Percentiles rank a stretch among this genome's conserved stretches.
Conservation (phyloP, 2,888 invertebrate species). For the Thysanoteuthis rhombus region DNA sequence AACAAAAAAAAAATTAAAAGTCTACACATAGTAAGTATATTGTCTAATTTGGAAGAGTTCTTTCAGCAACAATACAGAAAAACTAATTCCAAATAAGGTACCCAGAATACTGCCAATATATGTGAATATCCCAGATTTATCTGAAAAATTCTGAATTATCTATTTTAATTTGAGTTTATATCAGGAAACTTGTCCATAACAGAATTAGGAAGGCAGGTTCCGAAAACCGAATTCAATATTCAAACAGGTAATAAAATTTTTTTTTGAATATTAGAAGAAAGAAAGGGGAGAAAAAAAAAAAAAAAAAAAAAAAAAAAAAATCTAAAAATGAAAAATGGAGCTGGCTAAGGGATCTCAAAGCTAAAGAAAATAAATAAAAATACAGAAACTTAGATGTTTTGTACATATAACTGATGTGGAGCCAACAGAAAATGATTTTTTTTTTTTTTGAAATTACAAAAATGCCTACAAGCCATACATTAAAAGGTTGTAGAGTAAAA, state of each 20-base stretch:
- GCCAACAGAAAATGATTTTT: conserved; percentile 18
- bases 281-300: background rate
- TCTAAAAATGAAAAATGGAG: background rate
- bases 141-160: too few relatives aligned
- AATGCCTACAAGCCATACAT: conserved; percentile 30
- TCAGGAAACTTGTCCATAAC: background rate
- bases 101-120: background rate
- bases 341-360: background rate
- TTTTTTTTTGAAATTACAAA: conserved; percentile 16
- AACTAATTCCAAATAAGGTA: background rate
- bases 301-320: background rate
- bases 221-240: background rate
- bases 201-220: background rate
- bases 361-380: background rate
- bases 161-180: background rate
- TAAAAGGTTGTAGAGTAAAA: conserved; percentile 25
- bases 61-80: background rate
- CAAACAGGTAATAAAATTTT: too few relatives aligned
- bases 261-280: too few relatives aligned
- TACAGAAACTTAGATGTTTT: background rate
- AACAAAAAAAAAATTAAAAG: too few relatives aligned
- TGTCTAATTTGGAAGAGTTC: background rate
- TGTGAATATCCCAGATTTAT: too few relatives aligned
- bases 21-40: too few relatives aligned
- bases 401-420: conserved; percentile 19